phyloP scores from a whole-genome alignment of 2,888 invertebrate genomes.

The Andrena marginata region DNA sequence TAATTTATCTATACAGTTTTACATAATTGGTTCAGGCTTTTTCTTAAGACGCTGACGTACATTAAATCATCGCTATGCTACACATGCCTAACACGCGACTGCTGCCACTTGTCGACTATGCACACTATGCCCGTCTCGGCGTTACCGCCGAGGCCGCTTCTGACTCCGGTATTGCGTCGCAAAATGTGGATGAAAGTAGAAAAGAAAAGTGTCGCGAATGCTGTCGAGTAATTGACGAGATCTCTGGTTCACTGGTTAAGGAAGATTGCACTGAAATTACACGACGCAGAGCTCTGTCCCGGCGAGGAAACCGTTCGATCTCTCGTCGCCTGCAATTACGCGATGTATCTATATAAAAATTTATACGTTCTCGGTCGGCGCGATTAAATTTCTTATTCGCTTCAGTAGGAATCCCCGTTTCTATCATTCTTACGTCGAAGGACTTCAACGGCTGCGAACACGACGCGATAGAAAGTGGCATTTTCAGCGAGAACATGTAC shows the following conservation, averaged over 20 bases:
- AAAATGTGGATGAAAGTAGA: constrained; percentile 23
- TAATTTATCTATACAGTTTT: constrained; percentile 73
- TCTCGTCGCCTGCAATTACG: constrained; percentile 28
- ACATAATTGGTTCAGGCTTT: constrained; percentile 68
- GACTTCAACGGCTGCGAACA: constrained; percentile 1
- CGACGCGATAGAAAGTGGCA: background rate
- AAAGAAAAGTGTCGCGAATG: background rate
- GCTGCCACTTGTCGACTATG: constrained; percentile 46
- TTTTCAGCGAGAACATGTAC: background rate
- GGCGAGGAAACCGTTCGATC: constrained; percentile 15
- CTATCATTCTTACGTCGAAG: background rate
- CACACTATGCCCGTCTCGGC: constrained; percentile 41
- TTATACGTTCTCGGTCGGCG: constrained; percentile 37
- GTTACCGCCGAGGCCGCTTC: background rate
- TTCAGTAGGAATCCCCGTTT: constrained; percentile 39
- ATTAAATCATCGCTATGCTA: constrained; percentile 71
- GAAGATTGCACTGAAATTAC: background rate
- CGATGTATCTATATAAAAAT: constrained; percentile 36
- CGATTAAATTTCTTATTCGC: constrained; percentile 23
- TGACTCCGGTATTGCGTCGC: constrained; percentile 17
- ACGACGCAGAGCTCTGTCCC: constrained; percentile 18
- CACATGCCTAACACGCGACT: constrained; percentile 66
- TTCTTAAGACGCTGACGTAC: constrained; percentile 67
- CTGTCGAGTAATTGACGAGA: constrained; percentile 45
- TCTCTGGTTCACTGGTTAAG: background rate